Base-by-base conservation (phyloP, 2,113 vertebrate genomes). In the Protobothrops mucrosquamatus region DNA sequence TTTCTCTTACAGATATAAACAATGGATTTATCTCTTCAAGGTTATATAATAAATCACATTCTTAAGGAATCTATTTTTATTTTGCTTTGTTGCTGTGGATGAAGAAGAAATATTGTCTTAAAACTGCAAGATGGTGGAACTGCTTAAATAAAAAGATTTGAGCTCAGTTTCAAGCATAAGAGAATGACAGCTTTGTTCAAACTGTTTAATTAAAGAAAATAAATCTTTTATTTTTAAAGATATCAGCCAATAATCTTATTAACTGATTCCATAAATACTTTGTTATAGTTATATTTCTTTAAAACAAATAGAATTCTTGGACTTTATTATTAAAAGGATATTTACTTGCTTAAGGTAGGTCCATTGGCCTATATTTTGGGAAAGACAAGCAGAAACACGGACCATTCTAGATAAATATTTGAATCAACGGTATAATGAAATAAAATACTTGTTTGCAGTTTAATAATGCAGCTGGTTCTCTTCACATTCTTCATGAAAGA, bases 361-460 rank as follows among this genome's bases (percentile, higher is more conserved):
- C 91, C 56, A n/a, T 29, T 94, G 87, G 54, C 57, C 57, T 94
- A 51, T 94, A 93, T 94, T 59, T 57, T 0, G 26, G 24, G 94
- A 54, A 51, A 91, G 90, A 43, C 61, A 95, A 92, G 14, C 12
- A 93, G 86, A 95, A 94, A 74, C 26, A 92, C 95, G 92, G 93
- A 87, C 92, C 54, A 52, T 93, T 43, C 34, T 29, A 92, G 95
- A 91, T 92, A 93, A 91, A 34, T 91, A 86, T 93, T 92, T 94
- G 90, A 92, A 93, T 95, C 46, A 97, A 26, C 74, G 92, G 91
- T 85, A 81, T 0, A 56, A 95, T 96, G 94, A 93, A 93, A 86
- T 93, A 93, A 0, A 0, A 92, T 94, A 90, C 15, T 23, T 95
- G 89, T 94, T 88, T 93, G n/a, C 87, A 92, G 94, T 95, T 96